Base-by-base conservation (phyloP, 2,113 vertebrate species). In the Phylloscopus trochilus region DNA sequence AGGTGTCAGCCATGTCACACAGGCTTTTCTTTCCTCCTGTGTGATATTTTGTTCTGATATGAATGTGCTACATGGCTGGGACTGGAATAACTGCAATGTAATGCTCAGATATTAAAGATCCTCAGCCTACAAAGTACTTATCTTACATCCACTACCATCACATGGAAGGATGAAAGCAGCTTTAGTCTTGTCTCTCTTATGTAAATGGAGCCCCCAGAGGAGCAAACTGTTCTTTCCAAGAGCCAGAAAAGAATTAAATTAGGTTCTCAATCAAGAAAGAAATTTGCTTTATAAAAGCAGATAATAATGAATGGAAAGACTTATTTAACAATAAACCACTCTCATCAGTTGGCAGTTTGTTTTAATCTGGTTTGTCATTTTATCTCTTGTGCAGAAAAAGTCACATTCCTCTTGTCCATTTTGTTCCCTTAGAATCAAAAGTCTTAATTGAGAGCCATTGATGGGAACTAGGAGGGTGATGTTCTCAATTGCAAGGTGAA, bases 241-340 rank as follows among this genome's bases (percentile, higher is more conserved):
- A 59, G 23, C 15, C 35, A 74, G 31, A 70, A 84, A 59, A 87
- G 1, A 70, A 78, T 37, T 68, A 70, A 60, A 28, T 77, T 35
- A 79, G 10, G n/a, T 59, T 89, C 69, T 87, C 52, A 56, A 70
- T 84, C 51, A 79, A 49, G 44, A 64, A 64, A 58, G 13, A 89
- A n/a, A 53, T 83, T 84, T 83, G 74, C 83, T 84, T 92, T 94
- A 79, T 70, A 46, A 91, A 89, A 91, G 73, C 84, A 75, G 17
- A 28, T 41, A 68, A 55, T 16, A 63, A 82, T 20, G 13, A 66
- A 63, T 52, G 51, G 27, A 60, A 78, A 63, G 62, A 88, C 41
- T 84, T 52, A 37, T 17, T 58, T 55, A 55, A 79, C 35, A 79
- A 60, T 74, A 55, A 27, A 4, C 39, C 69, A 26, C 15, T 70